These are phyloP conservation scores for Drosophila dives DNA, from an alignment of 2,888 invertebrate species.

Conservation along the genomic window DNA sequence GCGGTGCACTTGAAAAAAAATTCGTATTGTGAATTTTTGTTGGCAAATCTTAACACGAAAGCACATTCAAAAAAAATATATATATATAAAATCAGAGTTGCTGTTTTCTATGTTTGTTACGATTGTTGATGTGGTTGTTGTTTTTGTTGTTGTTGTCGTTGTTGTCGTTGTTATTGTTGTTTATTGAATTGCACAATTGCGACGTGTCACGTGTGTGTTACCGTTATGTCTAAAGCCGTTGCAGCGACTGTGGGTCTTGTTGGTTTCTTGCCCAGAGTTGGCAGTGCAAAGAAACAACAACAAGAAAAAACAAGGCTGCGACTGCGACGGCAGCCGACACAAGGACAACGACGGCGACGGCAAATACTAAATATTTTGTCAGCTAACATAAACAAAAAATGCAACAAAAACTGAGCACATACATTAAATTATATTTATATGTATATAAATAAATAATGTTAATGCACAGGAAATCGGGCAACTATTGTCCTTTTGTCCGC, in stretches of 20 bases:
- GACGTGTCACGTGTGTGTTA: conserved; percentile 34
- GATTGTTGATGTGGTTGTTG: neutral
- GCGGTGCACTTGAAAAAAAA: conserved; percentile 41
- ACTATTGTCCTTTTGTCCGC: conserved; percentile 4
- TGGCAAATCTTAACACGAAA: conserved; percentile 1
- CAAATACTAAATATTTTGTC: neutral
- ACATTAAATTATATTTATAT: neutral
- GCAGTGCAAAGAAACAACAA: conserved; percentile 19
- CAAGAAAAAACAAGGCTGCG: conserved; percentile 13
- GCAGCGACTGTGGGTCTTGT: conserved; percentile 40
- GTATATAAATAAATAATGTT: neutral
- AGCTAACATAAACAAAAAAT: conserved; percentile 14
- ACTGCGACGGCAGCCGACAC: conserved; percentile 31
- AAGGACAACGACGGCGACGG: conserved; percentile 5
- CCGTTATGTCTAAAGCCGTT: conserved; percentile 49
- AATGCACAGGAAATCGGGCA: conserved; percentile 5
- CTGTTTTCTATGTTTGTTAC: conserved; percentile 1
- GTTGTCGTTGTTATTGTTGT: conserved; percentile 32
- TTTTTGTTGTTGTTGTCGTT: conserved; percentile 9
- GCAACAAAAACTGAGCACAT: conserved; percentile 9
- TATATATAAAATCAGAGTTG: neutral
- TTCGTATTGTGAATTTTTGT: conserved; percentile 9
- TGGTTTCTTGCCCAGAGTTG: conserved; percentile 14
- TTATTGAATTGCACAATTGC: conserved; percentile 18
- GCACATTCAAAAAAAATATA: neutral